A percentile compares a stretch with the other conserved stretches of the same genome.
phyloP scores from a whole-genome alignment of 2,888 invertebrate species.

The Apamea epomidion region DNA sequence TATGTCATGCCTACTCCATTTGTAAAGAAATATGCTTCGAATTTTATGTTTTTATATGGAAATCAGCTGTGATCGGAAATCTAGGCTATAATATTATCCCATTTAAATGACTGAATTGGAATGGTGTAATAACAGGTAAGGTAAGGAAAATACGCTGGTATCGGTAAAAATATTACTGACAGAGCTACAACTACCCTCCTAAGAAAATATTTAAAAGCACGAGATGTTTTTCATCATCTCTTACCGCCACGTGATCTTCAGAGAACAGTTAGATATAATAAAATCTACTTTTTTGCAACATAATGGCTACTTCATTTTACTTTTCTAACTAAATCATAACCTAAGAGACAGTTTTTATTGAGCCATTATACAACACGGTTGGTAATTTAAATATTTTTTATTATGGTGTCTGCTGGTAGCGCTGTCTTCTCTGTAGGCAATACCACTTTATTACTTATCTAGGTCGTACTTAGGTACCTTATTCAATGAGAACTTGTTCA shows the following conservation, averaged over 20 bases:
- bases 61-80: neutral
- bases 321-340: conserved; percentile 32
- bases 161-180: neutral
- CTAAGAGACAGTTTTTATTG: conserved; percentile 43
- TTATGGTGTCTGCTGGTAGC: neutral
- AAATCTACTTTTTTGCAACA: conserved; percentile 23
- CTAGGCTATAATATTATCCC: neutral
- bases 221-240: neutral
- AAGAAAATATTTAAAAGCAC: conserved; percentile 1
- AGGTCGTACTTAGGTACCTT: conserved; percentile 23
- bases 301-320: conserved; percentile 32
- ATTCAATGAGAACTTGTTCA: conserved; percentile 37
- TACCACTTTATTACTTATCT: conserved; percentile 19
- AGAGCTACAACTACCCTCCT: neutral
- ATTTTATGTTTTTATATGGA: conserved; percentile 11
- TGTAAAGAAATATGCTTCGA: neutral
- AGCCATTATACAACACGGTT: conserved; percentile 25
- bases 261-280: conserved; percentile 1
- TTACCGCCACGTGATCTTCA: conserved; percentile 7
- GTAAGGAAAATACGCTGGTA: neutral
- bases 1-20: neutral
- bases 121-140: neutral
- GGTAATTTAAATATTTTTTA: conserved; percentile 21
- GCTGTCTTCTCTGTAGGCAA: neutral
- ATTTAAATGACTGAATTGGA: neutral